phyloP scores from a whole-genome alignment of 1,140 invertebrate genomes.

The Drosophila burlai region DNA sequence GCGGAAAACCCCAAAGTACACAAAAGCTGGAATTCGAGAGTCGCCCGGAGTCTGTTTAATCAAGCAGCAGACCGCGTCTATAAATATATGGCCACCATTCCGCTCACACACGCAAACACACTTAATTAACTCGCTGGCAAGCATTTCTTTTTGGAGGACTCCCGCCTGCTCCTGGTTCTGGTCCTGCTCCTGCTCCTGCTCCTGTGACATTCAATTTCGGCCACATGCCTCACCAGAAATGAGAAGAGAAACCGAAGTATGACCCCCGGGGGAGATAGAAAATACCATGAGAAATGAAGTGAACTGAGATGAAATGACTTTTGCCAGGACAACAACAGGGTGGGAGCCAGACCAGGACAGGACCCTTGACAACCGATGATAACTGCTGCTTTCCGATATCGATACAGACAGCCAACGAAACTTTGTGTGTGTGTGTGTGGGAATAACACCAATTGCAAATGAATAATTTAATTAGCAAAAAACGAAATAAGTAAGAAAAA shows the following conservation, averaged over 20 bases:
- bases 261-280: slow-evolving; percentile 37
- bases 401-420: slow-evolving; percentile 34
- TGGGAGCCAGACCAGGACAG: not conserved
- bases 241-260: slow-evolving; percentile 9
- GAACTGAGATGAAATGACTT: slow-evolving; percentile 53
- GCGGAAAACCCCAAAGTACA: slow-evolving; percentile 3
- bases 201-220: slow-evolving; percentile 40
- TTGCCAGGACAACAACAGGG: slow-evolving; percentile 38
- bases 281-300: slow-evolving; percentile 50
- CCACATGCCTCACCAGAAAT: not conserved
- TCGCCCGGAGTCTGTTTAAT: slow-evolving; percentile 32
- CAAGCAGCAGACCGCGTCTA: slow-evolving; percentile 53
- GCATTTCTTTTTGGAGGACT: slow-evolving; percentile 6
- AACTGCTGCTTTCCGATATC: slow-evolving; percentile 14
- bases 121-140: slow-evolving; percentile 52
- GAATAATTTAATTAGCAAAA: slow-evolving; percentile 36
- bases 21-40: slow-evolving; percentile 12
- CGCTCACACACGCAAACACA: slow-evolving; percentile 31
- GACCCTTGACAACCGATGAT: slow-evolving; percentile 36
- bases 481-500: not conserved
- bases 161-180: not conserved
- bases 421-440: slow-evolving; percentile 10
- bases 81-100: slow-evolving; percentile 38
- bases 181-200: not conserved
- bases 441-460: slow-evolving; percentile 13